Percentiles rank a stretch among this genome's conserved stretches.
These are phyloP conservation scores for Aphidius colemani DNA, from an alignment of 2,888 invertebrate genomes.

Conservation along the genomic window DNA sequence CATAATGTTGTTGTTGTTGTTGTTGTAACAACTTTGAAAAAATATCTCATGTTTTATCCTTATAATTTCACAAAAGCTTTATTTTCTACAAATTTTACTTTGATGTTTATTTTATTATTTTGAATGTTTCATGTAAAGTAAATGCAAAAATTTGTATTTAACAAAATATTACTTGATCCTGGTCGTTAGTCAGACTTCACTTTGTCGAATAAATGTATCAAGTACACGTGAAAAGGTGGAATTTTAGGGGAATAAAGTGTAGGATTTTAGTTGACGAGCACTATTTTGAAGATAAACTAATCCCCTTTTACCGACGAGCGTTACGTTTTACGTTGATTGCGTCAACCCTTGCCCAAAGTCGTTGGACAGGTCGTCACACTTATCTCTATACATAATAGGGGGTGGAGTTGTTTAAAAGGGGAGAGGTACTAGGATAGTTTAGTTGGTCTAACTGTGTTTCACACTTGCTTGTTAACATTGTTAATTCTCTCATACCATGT, in stretches of 20 bases:
- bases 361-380: conserved; percentile 60
- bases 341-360: conserved; percentile 56
- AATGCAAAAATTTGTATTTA: no score
- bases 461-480: conserved; percentile 50
- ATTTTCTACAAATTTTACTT: no score
- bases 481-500: conserved; percentile 44
- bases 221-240: no score
- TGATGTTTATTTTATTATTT: no score
- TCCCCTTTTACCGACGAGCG: conserved; percentile 57
- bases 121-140: no score
- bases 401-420: conserved; percentile 27
- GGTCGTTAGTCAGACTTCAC: not conserved
- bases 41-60: not conserved
- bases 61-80: not conserved
- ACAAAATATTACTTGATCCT: not conserved
- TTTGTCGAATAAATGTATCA: no score
- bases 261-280: conserved; percentile 25
- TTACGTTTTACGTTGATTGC: conserved; percentile 61
- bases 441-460: not conserved
- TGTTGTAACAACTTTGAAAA: conserved; percentile 29
- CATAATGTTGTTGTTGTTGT: conserved; percentile 15
- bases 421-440: no score
- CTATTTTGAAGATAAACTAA: conserved; percentile 56
- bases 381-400: conserved; percentile 45
- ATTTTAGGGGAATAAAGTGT: not conserved